Percentiles rank a stretch among this genome's conserved stretches.
phyloP scores from a whole-genome alignment of 2,888 invertebrate species.

The Vanessa cardui region DNA sequence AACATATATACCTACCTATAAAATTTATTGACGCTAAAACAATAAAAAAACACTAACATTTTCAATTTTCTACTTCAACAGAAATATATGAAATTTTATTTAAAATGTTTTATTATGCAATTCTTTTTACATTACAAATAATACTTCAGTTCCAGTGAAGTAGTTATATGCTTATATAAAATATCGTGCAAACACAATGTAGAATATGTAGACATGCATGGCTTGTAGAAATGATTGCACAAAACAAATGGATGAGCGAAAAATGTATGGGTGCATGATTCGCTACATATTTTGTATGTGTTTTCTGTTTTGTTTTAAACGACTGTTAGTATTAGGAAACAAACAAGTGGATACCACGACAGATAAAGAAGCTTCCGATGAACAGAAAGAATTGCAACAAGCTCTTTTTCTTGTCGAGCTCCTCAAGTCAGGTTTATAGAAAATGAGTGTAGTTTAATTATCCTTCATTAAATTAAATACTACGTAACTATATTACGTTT shows the following conservation, averaged over 20 bases:
- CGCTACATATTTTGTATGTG: not conserved
- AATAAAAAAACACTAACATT: too few species aligned
- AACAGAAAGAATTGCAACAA: slow-evolving; percentile 24
- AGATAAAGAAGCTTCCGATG: slow-evolving; percentile 9
- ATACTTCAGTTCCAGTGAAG: too few species aligned
- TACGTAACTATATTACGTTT: not conserved
- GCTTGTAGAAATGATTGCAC: slow-evolving; percentile 9
- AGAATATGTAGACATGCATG: too few species aligned
- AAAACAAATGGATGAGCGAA: slow-evolving; percentile 10
- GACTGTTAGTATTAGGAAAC: too few species aligned
- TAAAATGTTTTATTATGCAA: too few species aligned
- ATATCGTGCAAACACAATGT: too few species aligned
- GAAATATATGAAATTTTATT: too few species aligned
- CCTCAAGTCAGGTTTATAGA: slow-evolving; percentile 28
- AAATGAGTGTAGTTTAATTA: not conserved
- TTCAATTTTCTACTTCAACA: too few species aligned
- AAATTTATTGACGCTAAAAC: too few species aligned
- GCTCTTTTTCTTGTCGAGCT: slow-evolving; percentile 31
- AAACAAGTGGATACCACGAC: not conserved
- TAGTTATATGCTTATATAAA: too few species aligned
- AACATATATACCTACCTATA: too few species aligned
- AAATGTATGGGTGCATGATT: not conserved
- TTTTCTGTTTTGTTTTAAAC: not conserved
- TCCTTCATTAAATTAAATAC: not conserved
- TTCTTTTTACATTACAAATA: too few species aligned